phyloP scores from a whole-genome alignment of 2,888 invertebrate genomes.

The Caenorhabditis afra region DNA sequence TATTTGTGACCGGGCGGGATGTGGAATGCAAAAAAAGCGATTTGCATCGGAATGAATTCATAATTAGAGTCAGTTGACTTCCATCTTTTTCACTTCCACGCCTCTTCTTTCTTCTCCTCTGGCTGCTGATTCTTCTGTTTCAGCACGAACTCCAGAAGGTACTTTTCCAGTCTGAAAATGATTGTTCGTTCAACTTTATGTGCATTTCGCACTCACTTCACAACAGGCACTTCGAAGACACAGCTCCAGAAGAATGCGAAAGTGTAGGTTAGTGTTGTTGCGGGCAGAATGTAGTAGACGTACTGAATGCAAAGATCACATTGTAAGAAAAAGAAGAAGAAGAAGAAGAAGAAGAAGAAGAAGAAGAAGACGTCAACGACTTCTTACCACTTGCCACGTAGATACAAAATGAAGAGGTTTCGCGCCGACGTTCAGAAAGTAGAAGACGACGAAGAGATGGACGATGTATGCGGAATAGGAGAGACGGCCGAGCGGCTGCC shows the following conservation, averaged over 20 bases:
- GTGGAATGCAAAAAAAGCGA: slow-evolving; percentile 3
- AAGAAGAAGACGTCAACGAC: no score
- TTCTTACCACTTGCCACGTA: slow-evolving; percentile 50
- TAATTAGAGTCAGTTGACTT: slow-evolving; percentile 4
- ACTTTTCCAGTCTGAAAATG: slow-evolving; percentile 26
- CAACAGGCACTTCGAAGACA: slow-evolving; percentile 47
- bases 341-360: no score
- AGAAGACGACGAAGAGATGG: slow-evolving; percentile 59
- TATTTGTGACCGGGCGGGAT: background rate
- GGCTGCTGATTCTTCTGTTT: slow-evolving; percentile 4
- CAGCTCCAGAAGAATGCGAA: slow-evolving; percentile 56
- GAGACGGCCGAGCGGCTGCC: slow-evolving; percentile 91
- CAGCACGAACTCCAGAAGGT: slow-evolving; percentile 22
- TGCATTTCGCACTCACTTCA: slow-evolving; percentile 18
- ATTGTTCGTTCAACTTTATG: no score
- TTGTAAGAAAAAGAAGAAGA: no score
- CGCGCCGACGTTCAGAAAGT: slow-evolving; percentile 44
- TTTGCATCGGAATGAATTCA: slow-evolving; percentile 16
- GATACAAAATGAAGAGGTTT: slow-evolving; percentile 25
- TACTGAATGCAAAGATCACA: slow-evolving; percentile 26
- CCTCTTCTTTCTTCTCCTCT: background rate
- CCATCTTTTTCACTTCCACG: background rate
- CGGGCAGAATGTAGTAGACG: slow-evolving; percentile 28
- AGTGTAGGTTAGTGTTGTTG: slow-evolving; percentile 35
- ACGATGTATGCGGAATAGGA: slow-evolving; percentile 92